Conservation (phyloP, 2,888 invertebrate genomes). For the Cryptophagus acutangulus region DNA sequence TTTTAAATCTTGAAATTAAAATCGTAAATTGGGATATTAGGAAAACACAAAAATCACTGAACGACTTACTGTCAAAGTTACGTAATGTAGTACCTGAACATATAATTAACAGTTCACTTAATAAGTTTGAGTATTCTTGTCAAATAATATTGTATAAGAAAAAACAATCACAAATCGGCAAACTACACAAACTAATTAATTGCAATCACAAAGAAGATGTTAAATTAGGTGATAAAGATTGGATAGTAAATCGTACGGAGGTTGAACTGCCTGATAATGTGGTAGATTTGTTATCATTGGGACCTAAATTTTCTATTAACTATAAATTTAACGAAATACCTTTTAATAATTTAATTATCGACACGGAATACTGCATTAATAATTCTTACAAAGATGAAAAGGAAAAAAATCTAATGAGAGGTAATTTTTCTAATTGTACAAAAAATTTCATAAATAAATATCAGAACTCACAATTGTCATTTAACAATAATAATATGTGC, state of each 20-base stretch:
- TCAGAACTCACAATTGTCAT: too few species aligned
- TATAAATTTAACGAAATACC: constrained; percentile 4
- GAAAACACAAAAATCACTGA: not conserved
- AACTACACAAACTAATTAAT: too few species aligned
- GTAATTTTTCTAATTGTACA: constrained; percentile 8
- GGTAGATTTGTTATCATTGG: constrained; percentile 13
- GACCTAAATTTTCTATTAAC: constrained; percentile 15
- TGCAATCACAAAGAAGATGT: too few species aligned
- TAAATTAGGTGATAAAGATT: too few species aligned
- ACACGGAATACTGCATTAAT: constrained; percentile 14
- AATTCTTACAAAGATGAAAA: not conserved
- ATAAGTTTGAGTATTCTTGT: constrained; percentile 7
- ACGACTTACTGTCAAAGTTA: not conserved
- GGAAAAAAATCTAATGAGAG: constrained; percentile 6
- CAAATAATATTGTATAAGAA: constrained; percentile 5
- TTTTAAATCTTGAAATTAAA: constrained; percentile 12
- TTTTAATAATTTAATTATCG: constrained; percentile 10
- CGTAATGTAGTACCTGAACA: not conserved
- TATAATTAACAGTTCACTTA: not conserved
- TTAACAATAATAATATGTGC: too few species aligned
- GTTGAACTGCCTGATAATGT: constrained; percentile 15
- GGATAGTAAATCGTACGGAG: constrained; percentile 17
- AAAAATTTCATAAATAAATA: constrained; percentile 10
- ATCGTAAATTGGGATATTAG: constrained; percentile 7
- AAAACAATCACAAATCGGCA: too few species aligned